Conservation (phyloP, 2,888 invertebrate genomes). For the Pimpla rufipes region DNA sequence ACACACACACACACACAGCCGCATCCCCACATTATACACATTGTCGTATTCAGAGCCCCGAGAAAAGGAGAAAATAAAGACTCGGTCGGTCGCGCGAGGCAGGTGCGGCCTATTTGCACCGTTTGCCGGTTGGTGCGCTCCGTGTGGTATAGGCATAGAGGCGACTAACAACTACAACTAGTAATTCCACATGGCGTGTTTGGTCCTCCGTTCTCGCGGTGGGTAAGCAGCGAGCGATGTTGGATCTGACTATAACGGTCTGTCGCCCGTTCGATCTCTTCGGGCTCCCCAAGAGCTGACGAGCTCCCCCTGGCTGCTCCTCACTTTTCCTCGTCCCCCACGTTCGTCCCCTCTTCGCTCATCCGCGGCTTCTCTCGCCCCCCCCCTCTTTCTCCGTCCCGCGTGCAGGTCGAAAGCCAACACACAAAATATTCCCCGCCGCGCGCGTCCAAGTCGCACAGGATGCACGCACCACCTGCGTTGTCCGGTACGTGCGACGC, state of each 20-base stretch:
- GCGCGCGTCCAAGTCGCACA: slow-evolving; percentile 26
- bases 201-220: too few species aligned
- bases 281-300: background rate
- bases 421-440: slow-evolving; percentile 41
- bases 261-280: slow-evolving; percentile 25
- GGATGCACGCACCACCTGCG: slow-evolving; percentile 56
- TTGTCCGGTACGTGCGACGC: slow-evolving; percentile 37
- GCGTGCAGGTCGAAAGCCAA: slow-evolving; percentile 19
- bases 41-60: slow-evolving; percentile 68
- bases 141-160: background rate
- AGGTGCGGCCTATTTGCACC: slow-evolving; percentile 73
- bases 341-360: background rate
- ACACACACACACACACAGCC: too few species aligned
- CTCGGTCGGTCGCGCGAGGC: slow-evolving; percentile 66
- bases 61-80: slow-evolving; percentile 56
- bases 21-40: slow-evolving; percentile 52
- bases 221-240: slow-evolving; percentile 16
- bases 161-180: background rate
- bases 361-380: too few species aligned
- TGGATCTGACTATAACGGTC: slow-evolving; percentile 35
- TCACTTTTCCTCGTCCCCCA: slow-evolving; percentile 3
- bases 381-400: background rate
- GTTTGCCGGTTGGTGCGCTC: slow-evolving; percentile 24
- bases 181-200: slow-evolving; percentile 12
- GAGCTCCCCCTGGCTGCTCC: slow-evolving; percentile 7